phyloP scores from a whole-genome alignment of 2,797 vertebrate species.

The Chanos chanos region DNA sequence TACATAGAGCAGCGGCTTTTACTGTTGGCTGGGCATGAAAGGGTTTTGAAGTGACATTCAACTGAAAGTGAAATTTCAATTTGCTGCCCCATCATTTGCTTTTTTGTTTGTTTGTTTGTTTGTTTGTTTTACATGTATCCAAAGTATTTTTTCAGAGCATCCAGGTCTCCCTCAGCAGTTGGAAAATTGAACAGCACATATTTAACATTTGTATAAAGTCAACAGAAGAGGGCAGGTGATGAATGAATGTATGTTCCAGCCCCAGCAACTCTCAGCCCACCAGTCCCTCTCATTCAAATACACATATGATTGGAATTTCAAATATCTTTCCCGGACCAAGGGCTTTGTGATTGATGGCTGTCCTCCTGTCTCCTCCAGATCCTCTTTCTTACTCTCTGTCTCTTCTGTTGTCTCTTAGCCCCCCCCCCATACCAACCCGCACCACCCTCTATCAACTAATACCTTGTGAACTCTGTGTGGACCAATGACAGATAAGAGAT shows the following conservation, averaged over 20 bases:
- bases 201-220: constrained; percentile 38
- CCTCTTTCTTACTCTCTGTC: not conserved
- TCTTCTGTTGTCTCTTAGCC: not conserved
- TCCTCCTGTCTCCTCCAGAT: constrained; percentile 11
- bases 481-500: no score
- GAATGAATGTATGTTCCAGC: constrained; percentile 41
- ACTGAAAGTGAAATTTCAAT: constrained; percentile 24
- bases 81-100: constrained; percentile 20
- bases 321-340: constrained; percentile 22
- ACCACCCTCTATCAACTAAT: no score
- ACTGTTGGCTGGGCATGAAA: not conserved
- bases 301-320: constrained; percentile 37
- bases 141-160: constrained; percentile 20
- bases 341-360: constrained; percentile 36
- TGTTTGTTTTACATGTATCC: constrained; percentile 23
- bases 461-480: no score
- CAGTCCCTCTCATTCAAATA: constrained; percentile 13
- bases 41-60: no score
- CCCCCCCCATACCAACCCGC: no score
- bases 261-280: constrained; percentile 37
- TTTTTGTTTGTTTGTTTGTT: no score
- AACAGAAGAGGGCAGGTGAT: constrained; percentile 33
- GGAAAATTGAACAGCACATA: constrained; percentile 42
- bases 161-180: constrained; percentile 6
- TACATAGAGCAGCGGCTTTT: no score